These are phyloP conservation scores for Diplosoma virens DNA, from an alignment of 23 tunicate species.

Conservation along the genomic window DNA sequence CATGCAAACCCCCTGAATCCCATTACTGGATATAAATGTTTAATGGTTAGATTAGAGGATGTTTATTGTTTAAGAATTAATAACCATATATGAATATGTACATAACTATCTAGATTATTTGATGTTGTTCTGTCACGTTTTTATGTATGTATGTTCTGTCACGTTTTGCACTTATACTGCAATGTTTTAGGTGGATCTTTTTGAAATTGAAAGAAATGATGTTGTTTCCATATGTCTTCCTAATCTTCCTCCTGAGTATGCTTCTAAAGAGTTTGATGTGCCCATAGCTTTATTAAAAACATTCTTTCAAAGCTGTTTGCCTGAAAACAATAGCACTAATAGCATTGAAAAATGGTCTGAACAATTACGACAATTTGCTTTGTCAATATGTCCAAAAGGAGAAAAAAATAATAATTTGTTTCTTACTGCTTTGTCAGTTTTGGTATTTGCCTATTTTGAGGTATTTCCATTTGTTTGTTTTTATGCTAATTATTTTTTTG, in stretches of 20 bases:
- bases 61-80: too few relatives aligned
- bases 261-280: background rate
- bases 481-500: too few relatives aligned
- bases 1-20: too few relatives aligned
- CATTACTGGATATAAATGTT: too few relatives aligned
- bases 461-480: background rate
- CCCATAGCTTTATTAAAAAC: background rate
- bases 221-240: background rate
- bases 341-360: background rate
- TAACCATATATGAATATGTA: too few relatives aligned
- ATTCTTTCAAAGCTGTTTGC: background rate
- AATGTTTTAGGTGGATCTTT: slow-evolving; percentile 1
- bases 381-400: background rate
- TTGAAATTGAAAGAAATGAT: background rate
- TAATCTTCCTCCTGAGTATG: background rate
- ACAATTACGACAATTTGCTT: slow-evolving; percentile 23
- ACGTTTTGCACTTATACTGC: background rate
- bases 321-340: background rate
- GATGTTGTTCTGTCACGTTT: too few relatives aligned
- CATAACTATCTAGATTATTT: too few relatives aligned
- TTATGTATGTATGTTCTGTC: too few relatives aligned
- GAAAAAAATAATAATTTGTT: background rate
- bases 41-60: too few relatives aligned
- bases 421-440: slow-evolving; percentile 12
- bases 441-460: slow-evolving; percentile 25